phyloP scores from a whole-genome alignment of 2,113 vertebrate species.

The Thamnaconus septentrionalis region DNA sequence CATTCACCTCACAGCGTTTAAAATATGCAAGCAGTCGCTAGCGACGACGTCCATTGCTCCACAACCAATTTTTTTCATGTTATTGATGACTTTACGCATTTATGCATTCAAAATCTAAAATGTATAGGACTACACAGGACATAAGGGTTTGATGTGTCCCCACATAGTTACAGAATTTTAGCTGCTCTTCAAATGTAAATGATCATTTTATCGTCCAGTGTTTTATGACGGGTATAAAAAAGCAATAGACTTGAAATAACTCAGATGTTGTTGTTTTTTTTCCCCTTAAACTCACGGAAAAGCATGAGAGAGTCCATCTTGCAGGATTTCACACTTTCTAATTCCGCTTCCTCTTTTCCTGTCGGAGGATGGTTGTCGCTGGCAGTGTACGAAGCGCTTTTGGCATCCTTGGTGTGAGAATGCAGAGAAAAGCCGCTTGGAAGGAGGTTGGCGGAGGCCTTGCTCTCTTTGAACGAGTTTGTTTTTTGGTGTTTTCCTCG shows the following conservation, averaged over 20 bases:
- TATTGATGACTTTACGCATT: too few species aligned
- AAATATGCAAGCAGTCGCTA: too few species aligned
- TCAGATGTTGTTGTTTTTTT: conserved; percentile 20
- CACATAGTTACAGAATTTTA: too few species aligned
- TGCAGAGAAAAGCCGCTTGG: conserved; percentile 40
- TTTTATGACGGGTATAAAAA: conserved; percentile 5
- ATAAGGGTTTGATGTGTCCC: too few species aligned
- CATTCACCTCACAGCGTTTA: too few species aligned
- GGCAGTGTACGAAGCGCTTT: conserved; percentile 28
- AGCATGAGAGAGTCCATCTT: conserved; percentile 43
- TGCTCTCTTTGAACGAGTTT: conserved; percentile 18
- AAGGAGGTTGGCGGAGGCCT: conserved; percentile 26
- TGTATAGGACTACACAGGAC: too few species aligned
- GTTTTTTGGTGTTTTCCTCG: conserved; percentile 14
- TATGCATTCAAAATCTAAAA: too few species aligned
- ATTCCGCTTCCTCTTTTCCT: conserved; percentile 18
- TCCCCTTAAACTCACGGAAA: conserved; percentile 33
- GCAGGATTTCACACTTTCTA: conserved; percentile 13
- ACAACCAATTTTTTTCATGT: too few species aligned
- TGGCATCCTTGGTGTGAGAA: conserved; percentile 28
- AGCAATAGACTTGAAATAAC: conserved; percentile 18
- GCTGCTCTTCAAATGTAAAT: too few species aligned
- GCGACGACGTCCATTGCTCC: too few species aligned
- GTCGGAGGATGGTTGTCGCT: conserved; percentile 23
- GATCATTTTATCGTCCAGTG: too few species aligned